Conservation (phyloP, 2,888 invertebrate genomes). For the Seladonia tumulorum region DNA sequence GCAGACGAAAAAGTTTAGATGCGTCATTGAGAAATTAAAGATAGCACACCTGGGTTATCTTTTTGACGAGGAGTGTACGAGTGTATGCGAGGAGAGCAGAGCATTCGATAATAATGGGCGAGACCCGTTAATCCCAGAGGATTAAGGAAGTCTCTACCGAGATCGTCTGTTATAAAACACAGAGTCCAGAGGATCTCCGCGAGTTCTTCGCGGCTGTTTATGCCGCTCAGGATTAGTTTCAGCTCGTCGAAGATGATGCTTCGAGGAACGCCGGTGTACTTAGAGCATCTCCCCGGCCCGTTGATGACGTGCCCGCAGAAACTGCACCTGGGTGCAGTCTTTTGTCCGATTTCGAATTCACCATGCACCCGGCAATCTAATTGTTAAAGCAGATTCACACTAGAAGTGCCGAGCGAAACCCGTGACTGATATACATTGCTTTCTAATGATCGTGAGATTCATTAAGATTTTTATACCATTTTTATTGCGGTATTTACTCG, state of each 20-base stretch:
- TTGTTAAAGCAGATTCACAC: neutral
- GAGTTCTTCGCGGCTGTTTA: neutral
- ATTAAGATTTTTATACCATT: too few species aligned
- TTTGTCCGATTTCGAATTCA: neutral
- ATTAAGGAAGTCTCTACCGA: neutral
- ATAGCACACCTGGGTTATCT: too few species aligned
- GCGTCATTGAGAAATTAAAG: too few species aligned
- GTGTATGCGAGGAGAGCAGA: neutral
- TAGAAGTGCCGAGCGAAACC: too few species aligned
- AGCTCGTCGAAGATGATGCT: neutral
- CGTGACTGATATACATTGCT: too few species aligned
- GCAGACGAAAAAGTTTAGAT: too few species aligned
- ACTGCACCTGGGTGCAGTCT: neutral
- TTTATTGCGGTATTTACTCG: too few species aligned
- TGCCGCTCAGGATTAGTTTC: neutral
- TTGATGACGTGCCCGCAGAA: neutral
- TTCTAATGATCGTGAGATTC: too few species aligned
- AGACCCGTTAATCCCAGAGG: constrained; percentile 1
- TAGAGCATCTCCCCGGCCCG: neutral
- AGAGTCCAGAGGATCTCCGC: neutral
- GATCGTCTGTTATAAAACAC: constrained; percentile 6
- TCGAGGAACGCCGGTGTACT: neutral
- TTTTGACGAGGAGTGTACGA: too few species aligned
- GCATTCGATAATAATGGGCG: constrained; percentile 1
- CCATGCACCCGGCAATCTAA: neutral